Conservation (phyloP, 2,113 vertebrate genomes). For the Acrocephalus arundinaceus region DNA sequence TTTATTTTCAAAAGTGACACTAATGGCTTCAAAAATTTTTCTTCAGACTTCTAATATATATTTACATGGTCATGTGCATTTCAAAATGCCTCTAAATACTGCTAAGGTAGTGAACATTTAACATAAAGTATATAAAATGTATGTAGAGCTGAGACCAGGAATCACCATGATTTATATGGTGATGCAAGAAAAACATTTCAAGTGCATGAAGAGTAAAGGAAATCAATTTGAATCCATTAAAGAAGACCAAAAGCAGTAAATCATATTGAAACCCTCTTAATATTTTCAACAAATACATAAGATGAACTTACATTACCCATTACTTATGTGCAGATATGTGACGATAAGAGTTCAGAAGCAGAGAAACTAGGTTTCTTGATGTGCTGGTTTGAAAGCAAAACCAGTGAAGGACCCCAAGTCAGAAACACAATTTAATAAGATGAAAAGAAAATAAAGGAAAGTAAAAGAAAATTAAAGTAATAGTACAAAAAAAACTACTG, state of each 20-base stretch:
- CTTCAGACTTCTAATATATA: not conserved
- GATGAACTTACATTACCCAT: not conserved
- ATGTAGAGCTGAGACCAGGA: not conserved
- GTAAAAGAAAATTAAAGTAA: too few relatives aligned
- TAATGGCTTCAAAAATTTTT: conserved; percentile 18
- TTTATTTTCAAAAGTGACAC: not conserved
- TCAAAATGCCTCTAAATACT: not conserved
- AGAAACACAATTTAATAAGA: too few relatives aligned
- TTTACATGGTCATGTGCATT: not conserved
- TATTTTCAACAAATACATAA: not conserved
- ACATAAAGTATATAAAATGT: not conserved
- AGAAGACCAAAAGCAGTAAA: not conserved
- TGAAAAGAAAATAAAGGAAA: too few relatives aligned
- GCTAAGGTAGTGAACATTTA: not conserved
- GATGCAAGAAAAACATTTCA: not conserved
- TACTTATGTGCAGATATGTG: not conserved
- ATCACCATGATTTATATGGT: not conserved
- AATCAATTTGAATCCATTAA: not conserved
- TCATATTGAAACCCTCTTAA: not conserved
- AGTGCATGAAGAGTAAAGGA: not conserved
- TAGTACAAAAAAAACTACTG: too few relatives aligned
- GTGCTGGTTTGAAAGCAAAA: too few relatives aligned
- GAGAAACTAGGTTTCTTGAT: not conserved
- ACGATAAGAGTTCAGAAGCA: not conserved
- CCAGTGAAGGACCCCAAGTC: too few relatives aligned